Evolutionary conservation across 35 echinoderm and acorn worm species (phyloP), one percentile per base, ranked within the genome.

Genomic region (Diadema setosum): DNA sequence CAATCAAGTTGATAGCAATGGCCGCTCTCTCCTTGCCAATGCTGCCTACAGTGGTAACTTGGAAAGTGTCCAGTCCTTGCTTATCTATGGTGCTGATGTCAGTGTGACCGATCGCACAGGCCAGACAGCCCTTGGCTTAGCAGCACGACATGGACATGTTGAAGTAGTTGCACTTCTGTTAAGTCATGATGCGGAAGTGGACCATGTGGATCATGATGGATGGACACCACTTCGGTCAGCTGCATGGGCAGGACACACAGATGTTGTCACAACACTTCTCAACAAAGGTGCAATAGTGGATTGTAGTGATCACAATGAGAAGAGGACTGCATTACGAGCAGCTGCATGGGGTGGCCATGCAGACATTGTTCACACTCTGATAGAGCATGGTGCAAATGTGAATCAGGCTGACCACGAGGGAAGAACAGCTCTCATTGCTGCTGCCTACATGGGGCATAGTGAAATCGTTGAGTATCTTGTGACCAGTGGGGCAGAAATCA

Each of bases 221-320:
- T 98, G 96, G 96, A 98, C 96, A 32, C 92, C 96, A 58, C 84
- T 98, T n/a, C 89, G 96, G n/a, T 94, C 96, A 82, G 93, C 96
- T 30, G 96, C 96, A 24, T 98, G 96, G 96, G 96, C 92, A 81
- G 96, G 96, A 48, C 96, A 98, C 81, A 91, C 96, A 11, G 96
- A 98, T 65, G 96, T 98, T 2, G 96, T 98, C 18, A 70, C 78
- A 81, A 86, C 96, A 8, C 81, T 98, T 39, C 86, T 98, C 27
- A 83, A 46, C 65, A 89, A 89, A 39, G 96, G 96, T 58, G 96
- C 96, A 21, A 91, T 94, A 58, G 96, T 98, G 3, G 96, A 98
- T 65, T 91, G 92, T 40, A 91, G 92, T 81, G 96, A 98, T 65
- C 88, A 65, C 20, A 78, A 78, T 78, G 96, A 98, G 61, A 94